Evolutionary conservation across 2,113 vertebrate species (phyloP).

Genomic region (Natator depressus): DNA sequence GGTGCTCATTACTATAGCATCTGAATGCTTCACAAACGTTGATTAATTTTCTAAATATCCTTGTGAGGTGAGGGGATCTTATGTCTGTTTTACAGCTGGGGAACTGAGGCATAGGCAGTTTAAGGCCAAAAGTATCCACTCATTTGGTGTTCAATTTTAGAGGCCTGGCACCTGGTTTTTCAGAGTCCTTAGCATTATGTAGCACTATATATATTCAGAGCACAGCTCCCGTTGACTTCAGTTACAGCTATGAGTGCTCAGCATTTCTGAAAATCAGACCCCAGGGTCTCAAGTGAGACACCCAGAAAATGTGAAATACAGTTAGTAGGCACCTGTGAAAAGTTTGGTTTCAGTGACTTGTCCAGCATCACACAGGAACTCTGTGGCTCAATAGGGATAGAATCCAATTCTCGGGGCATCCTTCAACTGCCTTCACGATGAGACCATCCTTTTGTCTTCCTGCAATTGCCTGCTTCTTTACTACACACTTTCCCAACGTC

Average conservation of each 20-base stretch:
- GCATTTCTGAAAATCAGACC: background rate
- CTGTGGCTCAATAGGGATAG: background rate
- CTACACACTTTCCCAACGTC: background rate
- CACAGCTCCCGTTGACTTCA: background rate
- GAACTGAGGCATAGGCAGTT: background rate
- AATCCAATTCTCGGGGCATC: background rate
- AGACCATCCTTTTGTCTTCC: background rate
- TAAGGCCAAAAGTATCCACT: background rate
- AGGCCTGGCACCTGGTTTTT: background rate
- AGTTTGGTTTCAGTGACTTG: background rate
- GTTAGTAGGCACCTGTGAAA: background rate
- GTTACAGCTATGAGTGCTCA: background rate
- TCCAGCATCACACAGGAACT: background rate
- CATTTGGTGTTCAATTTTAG: background rate
- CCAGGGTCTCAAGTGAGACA: background rate
- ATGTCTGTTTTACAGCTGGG: background rate
- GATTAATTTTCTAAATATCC: background rate
- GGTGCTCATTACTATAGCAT: background rate
- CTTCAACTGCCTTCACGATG: background rate
- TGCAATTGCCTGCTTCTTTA: background rate
- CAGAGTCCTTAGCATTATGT: background rate
- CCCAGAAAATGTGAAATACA: background rate
- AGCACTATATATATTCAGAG: background rate
- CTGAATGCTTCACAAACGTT: background rate
- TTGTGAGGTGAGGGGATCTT: background rate